Conservation (phyloP, 2,113 vertebrate genomes). For the Hydrolagus affinis region DNA sequence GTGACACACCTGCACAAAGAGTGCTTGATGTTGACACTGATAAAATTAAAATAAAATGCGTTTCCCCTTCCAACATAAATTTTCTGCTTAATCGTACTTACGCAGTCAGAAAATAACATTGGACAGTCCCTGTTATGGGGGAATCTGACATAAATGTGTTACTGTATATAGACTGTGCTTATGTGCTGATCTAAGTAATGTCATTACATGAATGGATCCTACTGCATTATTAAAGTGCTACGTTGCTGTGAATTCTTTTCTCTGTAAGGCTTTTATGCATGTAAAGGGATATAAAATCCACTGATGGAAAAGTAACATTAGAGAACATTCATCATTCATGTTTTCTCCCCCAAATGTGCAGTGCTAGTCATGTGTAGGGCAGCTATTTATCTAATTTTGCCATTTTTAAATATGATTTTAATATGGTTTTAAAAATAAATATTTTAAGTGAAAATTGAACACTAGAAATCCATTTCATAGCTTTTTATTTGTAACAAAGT, state of each 20-base stretch:
- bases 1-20: neutral
- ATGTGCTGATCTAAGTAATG: neutral
- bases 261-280: conserved; percentile 2
- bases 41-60: neutral
- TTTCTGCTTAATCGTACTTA: neutral
- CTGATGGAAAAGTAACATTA: neutral
- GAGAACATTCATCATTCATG: neutral
- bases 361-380: neutral
- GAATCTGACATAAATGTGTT: neutral
- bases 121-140: neutral
- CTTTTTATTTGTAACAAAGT: too few species aligned
- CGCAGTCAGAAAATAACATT: neutral
- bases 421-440: neutral
- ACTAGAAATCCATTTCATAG: neutral
- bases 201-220: conserved; percentile 1
- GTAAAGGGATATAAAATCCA: conserved; percentile 15
- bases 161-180: neutral
- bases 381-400: neutral
- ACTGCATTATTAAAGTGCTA: neutral
- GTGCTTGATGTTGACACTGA: neutral
- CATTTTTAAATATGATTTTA: neutral
- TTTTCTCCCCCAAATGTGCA: neutral
- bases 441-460: neutral
- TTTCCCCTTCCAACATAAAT: neutral
- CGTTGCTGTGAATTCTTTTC: neutral